Conservation (phyloP, 2,888 invertebrate species). For the Macrophya alboannulata region DNA sequence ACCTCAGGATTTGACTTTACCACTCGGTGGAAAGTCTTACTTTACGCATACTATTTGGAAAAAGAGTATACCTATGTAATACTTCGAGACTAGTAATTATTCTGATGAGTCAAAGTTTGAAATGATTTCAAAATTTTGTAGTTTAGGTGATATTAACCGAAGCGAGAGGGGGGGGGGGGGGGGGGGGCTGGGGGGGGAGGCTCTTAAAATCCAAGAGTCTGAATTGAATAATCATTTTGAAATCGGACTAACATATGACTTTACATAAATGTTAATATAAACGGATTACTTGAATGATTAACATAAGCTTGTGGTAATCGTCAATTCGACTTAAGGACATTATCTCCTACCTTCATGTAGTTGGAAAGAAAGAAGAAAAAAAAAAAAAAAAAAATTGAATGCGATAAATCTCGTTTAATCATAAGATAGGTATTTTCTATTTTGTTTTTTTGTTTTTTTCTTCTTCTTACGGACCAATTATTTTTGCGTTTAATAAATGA, state of each 20-base stretch:
- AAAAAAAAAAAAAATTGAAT: neutral
- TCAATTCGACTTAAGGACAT: neutral
- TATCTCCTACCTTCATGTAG: neutral
- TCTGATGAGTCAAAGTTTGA: too few relatives aligned
- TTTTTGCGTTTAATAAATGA: neutral
- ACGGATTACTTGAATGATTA: conserved; percentile 27
- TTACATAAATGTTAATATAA: conserved; percentile 23
- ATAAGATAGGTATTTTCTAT: neutral
- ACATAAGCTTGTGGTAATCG: conserved; percentile 23
- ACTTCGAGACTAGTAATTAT: too few relatives aligned
- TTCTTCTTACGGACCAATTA: neutral
- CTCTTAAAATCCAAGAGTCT: neutral
- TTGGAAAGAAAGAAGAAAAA: neutral
- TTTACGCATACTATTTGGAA: too few relatives aligned
- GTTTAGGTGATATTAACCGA: too few relatives aligned
- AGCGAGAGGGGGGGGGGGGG: neutral
- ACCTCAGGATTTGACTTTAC: too few relatives aligned
- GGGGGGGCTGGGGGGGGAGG: neutral
- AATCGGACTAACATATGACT: neutral
- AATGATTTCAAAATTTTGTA: too few relatives aligned
- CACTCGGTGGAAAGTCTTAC: too few relatives aligned
- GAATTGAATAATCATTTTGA: conserved; percentile 24
- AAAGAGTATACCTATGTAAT: too few relatives aligned
- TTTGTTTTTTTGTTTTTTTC: neutral
- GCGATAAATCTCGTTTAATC: neutral